Base-by-base conservation (phyloP, 2,888 invertebrate genomes). In the Malacosoma neustria region DNA sequence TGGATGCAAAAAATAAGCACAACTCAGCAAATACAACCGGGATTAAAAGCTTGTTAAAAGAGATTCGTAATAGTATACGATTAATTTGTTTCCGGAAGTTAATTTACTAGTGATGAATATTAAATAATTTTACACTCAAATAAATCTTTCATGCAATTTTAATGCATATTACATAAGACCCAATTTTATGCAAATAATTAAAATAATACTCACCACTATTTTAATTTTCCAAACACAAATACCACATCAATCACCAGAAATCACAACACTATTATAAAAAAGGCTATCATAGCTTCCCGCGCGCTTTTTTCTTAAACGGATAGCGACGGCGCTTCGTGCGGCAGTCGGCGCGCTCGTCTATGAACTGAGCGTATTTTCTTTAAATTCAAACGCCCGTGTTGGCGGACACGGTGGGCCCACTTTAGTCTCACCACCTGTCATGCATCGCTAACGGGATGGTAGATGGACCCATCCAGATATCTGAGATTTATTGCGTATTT, bases 321-420 rank as follows among this genome's bases (percentile, higher is more conserved):
- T 34, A 46, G 48, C 48, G 50, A 49, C 52, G 48, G 47, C 45
- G 40, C 43, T 30, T 54, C 71, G 73, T 64, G 61, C 66, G 54
- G 49, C 57, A 49, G 45, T 45, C 51, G 46, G 60, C 68, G 67
- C 72, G 68, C 54, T 63, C 59, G 45, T 67, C 65, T 74, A 65
- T 62, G 61, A 52, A 79, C 80, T 80, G 73, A 72, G 57, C 68
- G 51, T 61, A 22, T 66, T 68, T 68, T 60, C 61, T 67, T 55
- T 47, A 58, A 22, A 22, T 22, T 22, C 22, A 22, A 22, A 22
- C 22, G 22, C 48, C 49, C 48, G 48, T 48, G 48, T 22, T 22
- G 22, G 22, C 22, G 22, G 22, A 7, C 22, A 22, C 22, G 22
- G 22, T 22, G 22, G 9, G 22, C 22, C 22, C 22, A 22, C 22